These are phyloP conservation scores for Fistularia tabacaria DNA, from an alignment of 2,797 vertebrate species.

Conservation along the genomic window DNA sequence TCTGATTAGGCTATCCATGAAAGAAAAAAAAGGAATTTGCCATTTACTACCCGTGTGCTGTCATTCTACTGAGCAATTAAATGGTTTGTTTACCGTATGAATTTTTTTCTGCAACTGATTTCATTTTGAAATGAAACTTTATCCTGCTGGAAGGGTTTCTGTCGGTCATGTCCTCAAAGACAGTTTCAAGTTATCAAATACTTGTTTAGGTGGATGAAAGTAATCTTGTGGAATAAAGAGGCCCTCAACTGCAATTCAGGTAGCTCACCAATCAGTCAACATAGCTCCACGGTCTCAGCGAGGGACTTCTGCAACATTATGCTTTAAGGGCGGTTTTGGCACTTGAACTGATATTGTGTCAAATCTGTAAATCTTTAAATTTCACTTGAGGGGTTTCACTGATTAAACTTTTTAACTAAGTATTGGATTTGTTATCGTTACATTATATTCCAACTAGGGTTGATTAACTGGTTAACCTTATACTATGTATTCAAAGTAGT, in stretches of 20 bases:
- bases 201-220: slow-evolving; percentile 36
- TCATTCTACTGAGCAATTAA: slow-evolving; percentile 7
- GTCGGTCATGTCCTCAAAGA: slow-evolving; percentile 16
- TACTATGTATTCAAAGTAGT: no score
- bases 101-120: slow-evolving; percentile 20
- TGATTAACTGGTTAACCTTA: no score
- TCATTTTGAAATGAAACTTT: slow-evolving; percentile 11
- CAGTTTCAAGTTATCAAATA: slow-evolving; percentile 16
- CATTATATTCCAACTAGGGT: no score
- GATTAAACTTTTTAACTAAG: no score
- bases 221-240: slow-evolving; percentile 36
- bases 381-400: no score
- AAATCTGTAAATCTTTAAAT: slow-evolving; percentile 30
- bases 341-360: slow-evolving; percentile 33
- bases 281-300: slow-evolving; percentile 36
- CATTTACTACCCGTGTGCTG: no score
- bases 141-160: background rate
- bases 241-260: slow-evolving; percentile 30
- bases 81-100: slow-evolving; percentile 6
- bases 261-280: slow-evolving; percentile 41
- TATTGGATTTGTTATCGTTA: no score
- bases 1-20: slow-evolving; percentile 9
- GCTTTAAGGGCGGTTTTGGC: slow-evolving; percentile 34
- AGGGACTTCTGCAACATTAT: slow-evolving; percentile 32
- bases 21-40: slow-evolving; percentile 3